Conservation (phyloP, 2,113 vertebrate species). For the Chunga burmeisteri region DNA sequence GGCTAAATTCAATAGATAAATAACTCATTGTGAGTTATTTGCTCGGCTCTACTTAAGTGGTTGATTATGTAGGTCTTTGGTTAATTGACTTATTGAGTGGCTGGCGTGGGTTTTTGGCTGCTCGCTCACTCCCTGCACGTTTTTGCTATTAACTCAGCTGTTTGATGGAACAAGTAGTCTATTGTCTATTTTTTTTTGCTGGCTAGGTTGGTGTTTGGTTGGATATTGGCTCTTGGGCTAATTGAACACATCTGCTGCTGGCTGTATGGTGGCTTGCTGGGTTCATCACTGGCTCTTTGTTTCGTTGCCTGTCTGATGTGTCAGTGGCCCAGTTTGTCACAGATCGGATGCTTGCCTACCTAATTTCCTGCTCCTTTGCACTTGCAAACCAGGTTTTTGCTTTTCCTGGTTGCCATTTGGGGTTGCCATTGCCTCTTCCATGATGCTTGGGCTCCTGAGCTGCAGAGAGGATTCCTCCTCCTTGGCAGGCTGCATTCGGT, state of each 20-base stretch:
- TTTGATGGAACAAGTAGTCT: slow-evolving; percentile 68
- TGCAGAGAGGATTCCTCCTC: not conserved
- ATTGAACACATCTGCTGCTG: slow-evolving; percentile 69
- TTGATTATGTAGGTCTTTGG: slow-evolving; percentile 62
- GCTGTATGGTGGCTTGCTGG: slow-evolving; percentile 22
- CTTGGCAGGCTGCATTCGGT: not conserved
- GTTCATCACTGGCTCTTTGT: slow-evolving; percentile 56
- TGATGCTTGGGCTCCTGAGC: not conserved
- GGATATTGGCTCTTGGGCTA: slow-evolving; percentile 66
- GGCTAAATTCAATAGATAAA: slow-evolving; percentile 43
- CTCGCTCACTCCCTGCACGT: slow-evolving; percentile 30
- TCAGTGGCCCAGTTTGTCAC: not conserved
- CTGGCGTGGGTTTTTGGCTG: slow-evolving; percentile 61
- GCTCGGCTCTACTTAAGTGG: slow-evolving; percentile 44
- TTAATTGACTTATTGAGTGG: slow-evolving; percentile 68
- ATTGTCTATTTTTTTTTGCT: slow-evolving; percentile 58
- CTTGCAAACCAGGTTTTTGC: not conserved
- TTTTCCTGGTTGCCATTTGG: not conserved
- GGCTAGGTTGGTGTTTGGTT: slow-evolving; percentile 67
- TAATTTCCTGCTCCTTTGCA: not conserved
- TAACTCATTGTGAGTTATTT: slow-evolving; percentile 57
- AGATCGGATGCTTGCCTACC: not conserved
- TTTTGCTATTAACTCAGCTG: slow-evolving; percentile 73
- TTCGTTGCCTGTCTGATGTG: not conserved
- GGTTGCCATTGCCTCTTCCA: not conserved